Evolutionary conservation across 2,113 vertebrate genomes (phyloP).

Genomic region (Thinocorus orbignyianus): DNA sequence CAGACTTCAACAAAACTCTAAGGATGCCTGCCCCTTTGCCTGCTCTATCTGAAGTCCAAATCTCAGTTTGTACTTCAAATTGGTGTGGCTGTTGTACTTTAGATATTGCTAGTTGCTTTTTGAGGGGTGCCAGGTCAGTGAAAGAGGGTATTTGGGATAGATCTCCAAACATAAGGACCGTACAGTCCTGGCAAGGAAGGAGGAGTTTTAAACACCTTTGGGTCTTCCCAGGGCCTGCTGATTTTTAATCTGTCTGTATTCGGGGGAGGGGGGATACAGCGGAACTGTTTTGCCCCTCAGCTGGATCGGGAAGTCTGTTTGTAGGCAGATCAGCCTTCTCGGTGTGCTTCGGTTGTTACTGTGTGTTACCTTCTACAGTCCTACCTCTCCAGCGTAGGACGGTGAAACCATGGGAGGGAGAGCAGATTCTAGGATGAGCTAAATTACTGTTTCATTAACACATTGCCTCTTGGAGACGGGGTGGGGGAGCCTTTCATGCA

Average conservation of each 20-base stretch:
- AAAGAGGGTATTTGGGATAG: background rate
- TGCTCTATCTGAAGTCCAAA: background rate
- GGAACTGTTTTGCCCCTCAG: background rate
- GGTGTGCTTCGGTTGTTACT: no score
- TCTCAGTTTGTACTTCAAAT: background rate
- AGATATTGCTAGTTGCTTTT: background rate
- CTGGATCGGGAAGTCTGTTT: background rate
- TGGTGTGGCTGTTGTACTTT: background rate
- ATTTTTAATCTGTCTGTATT: background rate
- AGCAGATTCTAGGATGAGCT: background rate
- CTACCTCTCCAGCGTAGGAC: background rate
- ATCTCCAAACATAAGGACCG: background rate
- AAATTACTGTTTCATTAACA: background rate
- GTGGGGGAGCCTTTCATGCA: background rate
- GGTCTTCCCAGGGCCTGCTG: background rate
- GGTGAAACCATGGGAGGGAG: background rate
- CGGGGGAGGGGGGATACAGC: background rate
- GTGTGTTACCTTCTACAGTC: background rate
- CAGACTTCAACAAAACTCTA: background rate
- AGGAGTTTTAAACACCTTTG: background rate
- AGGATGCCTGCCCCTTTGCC: background rate
- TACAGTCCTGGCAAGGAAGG: background rate
- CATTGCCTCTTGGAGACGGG: background rate
- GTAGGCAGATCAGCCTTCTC: background rate
- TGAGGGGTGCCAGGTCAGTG: background rate